Percentiles rank a stretch among this genome's conserved stretches.
phyloP scores from a whole-genome alignment of 2,888 invertebrate genomes.

The Vesta saturnalis region DNA sequence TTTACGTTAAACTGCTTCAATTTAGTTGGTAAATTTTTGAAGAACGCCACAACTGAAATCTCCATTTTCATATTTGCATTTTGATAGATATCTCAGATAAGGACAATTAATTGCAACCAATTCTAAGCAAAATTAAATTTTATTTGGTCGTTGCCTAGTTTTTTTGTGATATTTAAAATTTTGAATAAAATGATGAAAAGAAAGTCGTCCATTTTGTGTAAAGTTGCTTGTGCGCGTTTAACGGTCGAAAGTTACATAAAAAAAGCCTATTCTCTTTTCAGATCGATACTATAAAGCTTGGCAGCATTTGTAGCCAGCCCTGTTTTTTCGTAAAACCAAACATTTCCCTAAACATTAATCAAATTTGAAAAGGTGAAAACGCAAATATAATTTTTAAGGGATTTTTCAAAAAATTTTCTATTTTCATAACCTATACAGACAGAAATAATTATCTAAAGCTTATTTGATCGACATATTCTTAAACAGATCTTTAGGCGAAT shows the following conservation, averaged over 20 bases:
- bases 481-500: too few relatives aligned
- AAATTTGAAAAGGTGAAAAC: constrained; percentile 34
- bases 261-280: constrained; percentile 12
- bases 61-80: too few relatives aligned
- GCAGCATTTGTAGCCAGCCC: constrained; percentile 64
- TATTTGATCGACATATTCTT: constrained; percentile 45
- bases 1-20: too few relatives aligned
- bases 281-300: constrained; percentile 55
- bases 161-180: too few relatives aligned
- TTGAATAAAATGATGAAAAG: not conserved
- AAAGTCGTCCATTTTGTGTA: constrained; percentile 26
- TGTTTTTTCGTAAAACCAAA: constrained; percentile 61
- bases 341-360: constrained; percentile 59
- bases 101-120: too few relatives aligned
- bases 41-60: too few relatives aligned
- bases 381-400: not conserved
- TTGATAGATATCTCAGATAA: too few relatives aligned
- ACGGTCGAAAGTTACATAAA: constrained; percentile 9
- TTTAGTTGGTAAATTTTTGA: too few relatives aligned
- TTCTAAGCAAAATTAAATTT: too few relatives aligned
- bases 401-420: not conserved
- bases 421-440: not conserved
- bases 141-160: too few relatives aligned
- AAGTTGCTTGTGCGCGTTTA: constrained; percentile 26
- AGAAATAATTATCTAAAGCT: constrained; percentile 21